Percentiles rank a stretch among this genome's conserved stretches.
These are phyloP conservation scores for Nipponia nippon DNA, from an alignment of 2,113 vertebrate species.

Conservation along the genomic window DNA sequence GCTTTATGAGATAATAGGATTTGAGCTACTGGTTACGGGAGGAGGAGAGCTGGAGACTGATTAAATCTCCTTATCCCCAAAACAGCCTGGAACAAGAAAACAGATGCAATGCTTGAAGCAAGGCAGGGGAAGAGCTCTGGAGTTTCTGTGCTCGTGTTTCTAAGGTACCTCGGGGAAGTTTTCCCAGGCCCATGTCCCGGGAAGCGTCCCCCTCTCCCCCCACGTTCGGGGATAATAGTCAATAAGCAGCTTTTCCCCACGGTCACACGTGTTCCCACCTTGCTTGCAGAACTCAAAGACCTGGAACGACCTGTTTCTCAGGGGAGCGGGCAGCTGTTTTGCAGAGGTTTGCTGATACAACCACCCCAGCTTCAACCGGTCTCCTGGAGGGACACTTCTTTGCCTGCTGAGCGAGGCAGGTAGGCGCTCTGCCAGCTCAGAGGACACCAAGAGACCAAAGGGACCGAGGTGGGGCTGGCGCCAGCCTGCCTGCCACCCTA, in stretches of 20 bases:
- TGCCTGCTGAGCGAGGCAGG: background rate
- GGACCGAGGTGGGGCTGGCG: background rate
- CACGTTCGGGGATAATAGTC: background rate
- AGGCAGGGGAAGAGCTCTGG: fast-evolving
- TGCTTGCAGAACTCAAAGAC: background rate
- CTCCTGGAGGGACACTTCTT: background rate
- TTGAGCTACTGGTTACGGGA: background rate
- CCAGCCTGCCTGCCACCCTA: background rate
- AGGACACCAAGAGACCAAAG: background rate
- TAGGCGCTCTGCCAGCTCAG: background rate
- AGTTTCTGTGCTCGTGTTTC: fast-evolving
- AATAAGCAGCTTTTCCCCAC: background rate
- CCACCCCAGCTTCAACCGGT: fast-evolving
- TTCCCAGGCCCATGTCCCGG: fast-evolving
- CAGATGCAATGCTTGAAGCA: background rate
- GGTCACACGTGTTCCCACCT: background rate
- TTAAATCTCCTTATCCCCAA: conserved; percentile 20
- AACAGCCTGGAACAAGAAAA: background rate
- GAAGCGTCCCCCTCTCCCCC: background rate
- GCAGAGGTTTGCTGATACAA: background rate
- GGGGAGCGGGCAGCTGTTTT: background rate
- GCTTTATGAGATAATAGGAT: conserved; percentile 28
- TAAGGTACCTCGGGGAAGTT: background rate
- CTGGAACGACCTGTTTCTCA: fast-evolving
- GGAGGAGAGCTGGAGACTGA: background rate